phyloP scores from a whole-genome alignment of 2,888 invertebrate species.

The Drosophila paramelanica region DNA sequence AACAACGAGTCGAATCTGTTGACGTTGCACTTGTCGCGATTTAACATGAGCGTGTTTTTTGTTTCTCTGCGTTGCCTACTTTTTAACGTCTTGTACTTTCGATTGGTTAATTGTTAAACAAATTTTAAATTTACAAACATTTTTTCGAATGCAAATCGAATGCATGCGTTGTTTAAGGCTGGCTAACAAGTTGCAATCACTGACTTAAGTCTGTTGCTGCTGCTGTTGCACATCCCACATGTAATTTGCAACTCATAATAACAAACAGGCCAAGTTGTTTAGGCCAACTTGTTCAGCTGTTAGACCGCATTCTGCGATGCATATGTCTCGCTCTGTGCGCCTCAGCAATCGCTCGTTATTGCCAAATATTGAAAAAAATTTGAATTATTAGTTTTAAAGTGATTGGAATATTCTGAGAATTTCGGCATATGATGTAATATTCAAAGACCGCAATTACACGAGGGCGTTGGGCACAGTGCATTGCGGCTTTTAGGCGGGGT shows the following conservation, averaged over 20 bases:
- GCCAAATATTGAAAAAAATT: constrained; percentile 76
- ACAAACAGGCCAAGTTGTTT: constrained; percentile 49
- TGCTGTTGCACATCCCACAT: constrained; percentile 78
- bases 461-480: not conserved
- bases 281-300: constrained; percentile 40
- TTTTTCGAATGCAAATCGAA: constrained; percentile 64
- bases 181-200: constrained; percentile 64
- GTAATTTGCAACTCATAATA: constrained; percentile 55
- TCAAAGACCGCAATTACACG: not conserved
- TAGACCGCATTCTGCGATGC: constrained; percentile 66
- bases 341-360: constrained; percentile 47
- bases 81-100: constrained; percentile 72
- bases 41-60: constrained; percentile 52
- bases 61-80: constrained; percentile 60
- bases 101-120: constrained; percentile 81
- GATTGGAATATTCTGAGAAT: constrained; percentile 59
- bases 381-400: constrained; percentile 73
- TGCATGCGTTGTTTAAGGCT: constrained; percentile 34
- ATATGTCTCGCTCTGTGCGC: constrained; percentile 25
- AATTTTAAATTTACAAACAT: constrained; percentile 65
- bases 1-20: constrained; percentile 49
- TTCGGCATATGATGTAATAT: constrained; percentile 26
- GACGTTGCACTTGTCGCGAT: constrained; percentile 69
- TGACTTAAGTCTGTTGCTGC: constrained; percentile 35
- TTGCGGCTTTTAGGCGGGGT: not conserved